Conservation (phyloP, 2,888 invertebrate species). For the Hylaea fasciaria region DNA sequence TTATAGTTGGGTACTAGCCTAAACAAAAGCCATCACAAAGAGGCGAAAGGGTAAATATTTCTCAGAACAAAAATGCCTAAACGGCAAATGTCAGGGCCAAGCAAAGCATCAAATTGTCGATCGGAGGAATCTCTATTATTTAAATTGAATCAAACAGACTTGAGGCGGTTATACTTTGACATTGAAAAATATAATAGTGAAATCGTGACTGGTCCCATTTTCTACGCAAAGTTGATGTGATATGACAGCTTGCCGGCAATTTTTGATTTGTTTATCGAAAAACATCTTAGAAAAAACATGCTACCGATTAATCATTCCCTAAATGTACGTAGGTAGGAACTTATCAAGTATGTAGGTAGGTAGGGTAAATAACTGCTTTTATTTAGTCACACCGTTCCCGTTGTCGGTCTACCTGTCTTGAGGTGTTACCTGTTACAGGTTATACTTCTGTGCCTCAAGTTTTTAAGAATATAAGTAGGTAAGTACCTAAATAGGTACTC, state of each 20-base stretch:
- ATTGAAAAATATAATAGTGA: slow-evolving; percentile 55
- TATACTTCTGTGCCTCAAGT: too few species aligned
- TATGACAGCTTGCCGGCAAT: slow-evolving; percentile 34
- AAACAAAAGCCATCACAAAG: slow-evolving; percentile 32
- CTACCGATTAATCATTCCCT: too few species aligned
- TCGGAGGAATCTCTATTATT: slow-evolving; percentile 50
- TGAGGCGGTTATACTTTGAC: slow-evolving; percentile 50
- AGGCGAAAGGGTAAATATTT: slow-evolving; percentile 62
- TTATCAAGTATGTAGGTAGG: too few species aligned
- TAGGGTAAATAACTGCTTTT: too few species aligned
- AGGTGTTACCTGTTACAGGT: too few species aligned
- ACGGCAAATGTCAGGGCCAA: slow-evolving; percentile 66
- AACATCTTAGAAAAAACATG: slow-evolving; percentile 18
- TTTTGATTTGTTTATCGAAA: slow-evolving; percentile 20
- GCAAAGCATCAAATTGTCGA: slow-evolving; percentile 53
- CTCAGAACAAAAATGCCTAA: slow-evolving; percentile 61
- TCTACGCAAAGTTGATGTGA: slow-evolving; percentile 33
- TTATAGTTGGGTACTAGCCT: neutral
- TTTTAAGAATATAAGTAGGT: too few species aligned
- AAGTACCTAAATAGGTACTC: too few species aligned
- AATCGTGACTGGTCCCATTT: slow-evolving; percentile 57
- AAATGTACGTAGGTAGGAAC: too few species aligned
- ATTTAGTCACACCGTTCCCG: too few species aligned
- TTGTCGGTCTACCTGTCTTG: too few species aligned
- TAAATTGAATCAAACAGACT: slow-evolving; percentile 52